Conservation (phyloP, 30 jellyfish, hydroid and myxozoan genomes). For the Cassiopea andromeda region DNA sequence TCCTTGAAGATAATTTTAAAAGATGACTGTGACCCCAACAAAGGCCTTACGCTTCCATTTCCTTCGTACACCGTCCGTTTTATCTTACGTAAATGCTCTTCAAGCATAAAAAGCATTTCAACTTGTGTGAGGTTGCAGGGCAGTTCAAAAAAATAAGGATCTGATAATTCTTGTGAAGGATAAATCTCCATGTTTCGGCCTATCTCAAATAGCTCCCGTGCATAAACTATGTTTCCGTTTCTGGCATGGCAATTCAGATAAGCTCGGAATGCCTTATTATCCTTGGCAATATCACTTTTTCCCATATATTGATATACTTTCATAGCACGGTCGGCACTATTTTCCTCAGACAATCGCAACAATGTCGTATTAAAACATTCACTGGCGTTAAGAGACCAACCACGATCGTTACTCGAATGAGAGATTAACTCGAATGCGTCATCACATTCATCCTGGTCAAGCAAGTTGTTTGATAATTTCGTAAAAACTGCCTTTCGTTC, state of each 20-base stretch:
- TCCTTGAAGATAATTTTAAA: constrained; percentile 30
- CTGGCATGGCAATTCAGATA: constrained; percentile 71
- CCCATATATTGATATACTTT: constrained; percentile 34
- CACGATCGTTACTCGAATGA: not conserved
- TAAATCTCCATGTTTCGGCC: constrained; percentile 50
- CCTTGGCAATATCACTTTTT: not conserved
- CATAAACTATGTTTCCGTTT: not conserved
- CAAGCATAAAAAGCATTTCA: constrained; percentile 71
- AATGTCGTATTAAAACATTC: constrained; percentile 17
- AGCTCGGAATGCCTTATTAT: constrained; percentile 28
- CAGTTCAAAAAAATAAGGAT: constrained; percentile 45
- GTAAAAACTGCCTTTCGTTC: not conserved
- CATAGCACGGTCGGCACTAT: constrained; percentile 36
- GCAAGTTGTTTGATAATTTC: constrained; percentile 4
- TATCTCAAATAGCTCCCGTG: constrained; percentile 55
- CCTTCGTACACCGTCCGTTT: constrained; percentile 22
- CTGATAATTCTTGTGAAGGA: constrained; percentile 28
- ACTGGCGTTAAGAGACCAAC: not conserved
- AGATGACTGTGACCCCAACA: constrained; percentile 23
- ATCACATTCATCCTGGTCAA: constrained; percentile 28
- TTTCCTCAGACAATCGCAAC: constrained; percentile 29
- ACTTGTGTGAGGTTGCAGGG: constrained; percentile 35
- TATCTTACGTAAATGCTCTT: constrained; percentile 47
- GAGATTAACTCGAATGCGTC: constrained; percentile 55
- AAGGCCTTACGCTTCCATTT: constrained; percentile 2